Evolutionary conservation across 2,888 invertebrate genomes (phyloP).

Genomic region (Listrodromus nycthemerus): DNA sequence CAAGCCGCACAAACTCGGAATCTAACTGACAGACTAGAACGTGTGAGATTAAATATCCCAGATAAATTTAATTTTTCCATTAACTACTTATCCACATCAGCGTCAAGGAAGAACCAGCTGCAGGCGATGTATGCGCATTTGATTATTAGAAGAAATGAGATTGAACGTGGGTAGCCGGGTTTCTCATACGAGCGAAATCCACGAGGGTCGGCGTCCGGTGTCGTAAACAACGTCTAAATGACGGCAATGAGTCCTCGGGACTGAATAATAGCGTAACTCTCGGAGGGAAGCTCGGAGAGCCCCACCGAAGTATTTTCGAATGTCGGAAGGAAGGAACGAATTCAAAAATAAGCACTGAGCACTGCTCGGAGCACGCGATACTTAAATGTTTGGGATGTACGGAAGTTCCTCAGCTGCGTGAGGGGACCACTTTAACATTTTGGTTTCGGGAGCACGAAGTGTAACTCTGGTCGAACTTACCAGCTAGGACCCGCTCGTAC

Average conservation of each 20-base stretch:
- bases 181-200: not conserved
- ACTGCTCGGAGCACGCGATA: slow-evolving; percentile 29
- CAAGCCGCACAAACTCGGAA: not conserved
- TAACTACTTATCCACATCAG: not conserved
- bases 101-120: not conserved
- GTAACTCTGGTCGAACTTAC: slow-evolving; percentile 20
- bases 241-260: slow-evolving; percentile 50
- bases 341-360: slow-evolving; percentile 1
- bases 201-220: not conserved
- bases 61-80: not conserved
- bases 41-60: not conserved
- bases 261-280: slow-evolving; percentile 36
- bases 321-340: not conserved
- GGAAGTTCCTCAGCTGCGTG: not conserved
- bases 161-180: not conserved
- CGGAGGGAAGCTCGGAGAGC: slow-evolving; percentile 50
- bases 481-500: not conserved
- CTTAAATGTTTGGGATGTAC: slow-evolving; percentile 47
- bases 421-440: not conserved
- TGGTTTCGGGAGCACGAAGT: slow-evolving; percentile 1
- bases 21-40: not conserved
- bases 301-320: slow-evolving; percentile 36
- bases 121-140: not conserved
- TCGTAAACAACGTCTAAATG: slow-evolving; percentile 43
- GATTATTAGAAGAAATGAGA: slow-evolving; percentile 20